Conservation (phyloP, 2,888 invertebrate genomes). For the Epistrophe grossulariae region DNA sequence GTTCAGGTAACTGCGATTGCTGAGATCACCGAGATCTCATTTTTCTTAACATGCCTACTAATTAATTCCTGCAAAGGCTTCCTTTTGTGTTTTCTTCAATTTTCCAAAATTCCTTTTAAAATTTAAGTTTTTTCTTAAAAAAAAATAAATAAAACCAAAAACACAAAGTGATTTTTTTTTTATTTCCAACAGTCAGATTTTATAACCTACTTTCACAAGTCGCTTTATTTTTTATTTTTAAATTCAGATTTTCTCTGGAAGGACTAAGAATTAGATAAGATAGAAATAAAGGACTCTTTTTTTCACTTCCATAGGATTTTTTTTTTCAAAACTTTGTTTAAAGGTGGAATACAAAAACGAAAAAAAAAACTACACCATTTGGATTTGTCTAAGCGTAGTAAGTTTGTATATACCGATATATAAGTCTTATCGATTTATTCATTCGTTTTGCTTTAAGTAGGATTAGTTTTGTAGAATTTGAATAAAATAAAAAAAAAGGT, state of each 20-base stretch:
- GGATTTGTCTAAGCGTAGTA: constrained; percentile 28
- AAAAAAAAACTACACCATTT: constrained; percentile 1
- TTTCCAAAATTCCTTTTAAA: too few species aligned
- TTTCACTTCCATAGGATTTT: neutral
- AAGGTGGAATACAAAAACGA: neutral
- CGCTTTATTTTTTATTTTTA: neutral
- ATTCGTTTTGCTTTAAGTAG: constrained; percentile 25
- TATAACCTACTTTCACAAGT: neutral
- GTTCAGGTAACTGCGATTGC: too few species aligned
- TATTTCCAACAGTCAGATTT: neutral
- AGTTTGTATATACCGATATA: too few species aligned
- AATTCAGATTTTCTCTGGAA: constrained; percentile 1
- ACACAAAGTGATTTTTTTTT: neutral
- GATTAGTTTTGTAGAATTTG: constrained; percentile 27
- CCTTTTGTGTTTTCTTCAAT: too few species aligned
- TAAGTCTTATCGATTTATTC: constrained; percentile 33
- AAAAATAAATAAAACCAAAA: neutral
- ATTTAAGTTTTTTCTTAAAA: neutral
- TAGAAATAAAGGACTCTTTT: neutral
- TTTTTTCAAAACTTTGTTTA: neutral
- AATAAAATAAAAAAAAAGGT: constrained; percentile 29
- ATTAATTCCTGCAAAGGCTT: too few species aligned
- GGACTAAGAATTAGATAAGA: constrained; percentile 3
- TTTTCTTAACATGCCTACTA: too few species aligned
- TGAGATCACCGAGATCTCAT: too few species aligned